These are phyloP conservation scores for Meganola albula DNA, from an alignment of 2,888 invertebrate genomes.

Conservation along the genomic window DNA sequence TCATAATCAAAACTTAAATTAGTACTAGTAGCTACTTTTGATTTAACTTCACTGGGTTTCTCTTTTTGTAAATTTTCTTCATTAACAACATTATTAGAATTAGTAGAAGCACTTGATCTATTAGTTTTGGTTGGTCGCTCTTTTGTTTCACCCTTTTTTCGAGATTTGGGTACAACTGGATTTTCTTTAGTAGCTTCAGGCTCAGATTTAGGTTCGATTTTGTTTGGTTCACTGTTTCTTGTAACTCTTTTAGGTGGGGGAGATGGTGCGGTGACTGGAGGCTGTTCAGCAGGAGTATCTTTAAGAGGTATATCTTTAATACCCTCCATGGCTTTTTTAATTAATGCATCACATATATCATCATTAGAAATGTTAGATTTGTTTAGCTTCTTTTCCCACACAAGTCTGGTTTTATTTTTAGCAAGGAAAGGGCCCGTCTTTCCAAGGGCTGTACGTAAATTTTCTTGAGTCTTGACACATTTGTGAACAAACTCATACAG, in stretches of 20 bases:
- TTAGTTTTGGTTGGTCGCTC: conserved; percentile 10
- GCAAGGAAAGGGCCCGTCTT: conserved; percentile 34
- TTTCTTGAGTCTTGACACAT: conserved; percentile 64
- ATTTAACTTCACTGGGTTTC: conserved; percentile 6
- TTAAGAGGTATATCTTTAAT: conserved; percentile 44
- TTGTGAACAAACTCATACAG: conserved; percentile 67
- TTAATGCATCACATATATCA: conserved; percentile 66
- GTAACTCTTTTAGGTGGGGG: conserved; percentile 21
- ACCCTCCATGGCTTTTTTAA: conserved; percentile 68
- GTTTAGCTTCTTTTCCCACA: conserved; percentile 64
- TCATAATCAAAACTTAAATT: conserved; percentile 22
- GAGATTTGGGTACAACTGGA: conserved; percentile 29
- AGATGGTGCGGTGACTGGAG: conserved; percentile 24
- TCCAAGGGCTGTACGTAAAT: conserved; percentile 44
- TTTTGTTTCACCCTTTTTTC: conserved; percentile 25
- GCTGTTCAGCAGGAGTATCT: conserved; percentile 4
- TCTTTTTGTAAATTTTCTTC: neutral
- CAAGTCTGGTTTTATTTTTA: conserved; percentile 49
- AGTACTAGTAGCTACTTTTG: conserved; percentile 5
- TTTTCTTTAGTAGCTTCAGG: conserved; percentile 25
- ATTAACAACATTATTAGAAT: conserved; percentile 5
- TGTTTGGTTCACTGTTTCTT: conserved; percentile 17
- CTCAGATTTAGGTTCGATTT: conserved; percentile 11
- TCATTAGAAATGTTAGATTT: conserved; percentile 67
- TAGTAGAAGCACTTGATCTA: conserved; percentile 8